A percentile compares a stretch with the other conserved stretches of the same genome.
phyloP scores from a whole-genome alignment of 2,113 vertebrate species.

The Hemicordylus capensis region DNA sequence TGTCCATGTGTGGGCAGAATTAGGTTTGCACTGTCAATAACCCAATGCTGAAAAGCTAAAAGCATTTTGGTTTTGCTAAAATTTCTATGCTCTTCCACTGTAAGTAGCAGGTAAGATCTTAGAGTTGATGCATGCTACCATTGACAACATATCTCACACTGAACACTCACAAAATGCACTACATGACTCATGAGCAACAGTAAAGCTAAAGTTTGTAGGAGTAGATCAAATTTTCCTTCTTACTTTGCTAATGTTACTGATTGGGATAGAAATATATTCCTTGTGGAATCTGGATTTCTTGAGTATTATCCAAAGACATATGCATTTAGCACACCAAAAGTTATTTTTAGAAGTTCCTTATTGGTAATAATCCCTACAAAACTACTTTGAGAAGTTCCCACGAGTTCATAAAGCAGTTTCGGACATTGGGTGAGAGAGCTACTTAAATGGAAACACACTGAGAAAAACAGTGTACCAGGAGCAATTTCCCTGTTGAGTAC shows the following conservation, averaged over 20 bases:
- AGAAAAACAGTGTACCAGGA: too few relatives aligned
- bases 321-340: background rate
- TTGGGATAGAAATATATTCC: background rate
- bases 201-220: background rate
- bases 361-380: background rate
- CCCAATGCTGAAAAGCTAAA: background rate
- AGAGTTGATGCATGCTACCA: background rate
- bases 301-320: background rate
- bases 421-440: background rate
- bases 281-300: background rate
- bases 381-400: background rate
- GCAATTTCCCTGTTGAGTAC: too few relatives aligned
- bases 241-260: background rate
- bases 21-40: background rate
- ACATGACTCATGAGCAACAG: background rate
- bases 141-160: background rate
- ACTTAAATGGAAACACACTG: background rate
- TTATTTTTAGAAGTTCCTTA: background rate
- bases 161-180: background rate
- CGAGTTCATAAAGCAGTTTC: background rate
- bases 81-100: background rate
- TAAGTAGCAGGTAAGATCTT: background rate
- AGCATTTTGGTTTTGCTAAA: background rate
- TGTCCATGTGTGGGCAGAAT: background rate
- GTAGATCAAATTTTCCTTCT: background rate